Base-by-base conservation (phyloP, 2,797 vertebrate genomes). In the Sebastolobus altivelis region DNA sequence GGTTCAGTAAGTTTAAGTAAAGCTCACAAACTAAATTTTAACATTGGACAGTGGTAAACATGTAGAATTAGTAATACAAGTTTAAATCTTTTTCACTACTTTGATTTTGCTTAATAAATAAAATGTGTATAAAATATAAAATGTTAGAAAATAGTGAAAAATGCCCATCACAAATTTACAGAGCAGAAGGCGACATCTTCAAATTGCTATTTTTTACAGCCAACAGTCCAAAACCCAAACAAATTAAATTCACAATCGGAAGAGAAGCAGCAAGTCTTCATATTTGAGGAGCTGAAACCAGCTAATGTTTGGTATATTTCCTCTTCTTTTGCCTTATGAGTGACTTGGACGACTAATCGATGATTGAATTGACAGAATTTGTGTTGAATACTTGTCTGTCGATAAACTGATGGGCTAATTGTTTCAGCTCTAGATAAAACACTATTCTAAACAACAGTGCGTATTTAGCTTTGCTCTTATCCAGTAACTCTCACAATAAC, bases 221-320 rank as follows among this genome's bases (percentile, higher is more conserved):
- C 20, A 79, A 40, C 4, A 27, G 29, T 59, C 10, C 8, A 7
- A 16, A 71, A 0, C 1, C 8, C 12, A 43, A 22, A 22, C 3
- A 55, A 66, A 55, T 55, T 43, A 0, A 62, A 43, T n/a, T n/a
- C 27, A 54, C 27, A 46, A 9, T 78, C 29, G 35, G 7, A 43
- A 4, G 8, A 77, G 65, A 74, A 59, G 20, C 18, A 35, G 55
- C 6, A 77, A 77, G 37, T 69, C 27, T 35, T 65, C 40, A 12
- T 13, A 5, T 55, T 46, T 65, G 22, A 66, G 35, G 29, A 56
- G 20, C 61, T 16, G 6, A 56, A 76, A 38, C 59, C 25, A 70
- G 49, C 46, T 0, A 49, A 35, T 33, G 3, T 37, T 40, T 16
- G 5, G 1, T 31, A 25, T 40, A 4, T 61, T 29, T 55, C 9